Conservation (phyloP, 2,113 vertebrate species). For the Ceratotherium simum region DNA sequence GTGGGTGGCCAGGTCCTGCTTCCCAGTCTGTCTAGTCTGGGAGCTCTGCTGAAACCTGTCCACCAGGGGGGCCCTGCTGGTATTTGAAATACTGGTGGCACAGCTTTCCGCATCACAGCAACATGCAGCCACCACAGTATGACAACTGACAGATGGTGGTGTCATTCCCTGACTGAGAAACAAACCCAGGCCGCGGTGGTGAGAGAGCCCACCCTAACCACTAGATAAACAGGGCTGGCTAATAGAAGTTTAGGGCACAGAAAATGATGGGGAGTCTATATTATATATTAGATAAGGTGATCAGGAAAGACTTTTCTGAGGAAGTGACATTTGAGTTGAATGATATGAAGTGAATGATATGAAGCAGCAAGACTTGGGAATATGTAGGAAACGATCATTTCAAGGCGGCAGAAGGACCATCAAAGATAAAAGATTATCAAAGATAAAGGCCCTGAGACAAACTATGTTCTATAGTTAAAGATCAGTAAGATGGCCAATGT, state of each 20-base stretch:
- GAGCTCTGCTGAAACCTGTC: no score
- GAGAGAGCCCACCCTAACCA: no score
- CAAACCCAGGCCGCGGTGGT: no score
- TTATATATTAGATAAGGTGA: not conserved
- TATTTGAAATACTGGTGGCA: no score
- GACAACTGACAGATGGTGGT: no score
- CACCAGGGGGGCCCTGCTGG: no score
- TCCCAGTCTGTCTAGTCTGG: no score
- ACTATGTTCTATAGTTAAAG: not conserved
- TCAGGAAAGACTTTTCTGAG: not conserved
- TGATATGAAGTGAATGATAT: not conserved
- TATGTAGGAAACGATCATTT: not conserved
- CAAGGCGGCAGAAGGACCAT: not conserved
- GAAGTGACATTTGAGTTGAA: conserved; percentile 4
- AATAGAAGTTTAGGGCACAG: not conserved
- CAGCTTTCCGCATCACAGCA: no score
- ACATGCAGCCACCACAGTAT: no score
- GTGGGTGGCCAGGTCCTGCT: no score
- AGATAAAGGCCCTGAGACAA: not conserved
- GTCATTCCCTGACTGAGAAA: no score
- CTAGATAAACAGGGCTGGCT: no score
- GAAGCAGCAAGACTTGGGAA: not conserved
- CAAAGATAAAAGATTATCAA: not conserved
- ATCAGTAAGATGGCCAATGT: not conserved
- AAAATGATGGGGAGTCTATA: not conserved